Conservation (phyloP, 2,797 vertebrate species). For the Bradypodion ventrale region DNA sequence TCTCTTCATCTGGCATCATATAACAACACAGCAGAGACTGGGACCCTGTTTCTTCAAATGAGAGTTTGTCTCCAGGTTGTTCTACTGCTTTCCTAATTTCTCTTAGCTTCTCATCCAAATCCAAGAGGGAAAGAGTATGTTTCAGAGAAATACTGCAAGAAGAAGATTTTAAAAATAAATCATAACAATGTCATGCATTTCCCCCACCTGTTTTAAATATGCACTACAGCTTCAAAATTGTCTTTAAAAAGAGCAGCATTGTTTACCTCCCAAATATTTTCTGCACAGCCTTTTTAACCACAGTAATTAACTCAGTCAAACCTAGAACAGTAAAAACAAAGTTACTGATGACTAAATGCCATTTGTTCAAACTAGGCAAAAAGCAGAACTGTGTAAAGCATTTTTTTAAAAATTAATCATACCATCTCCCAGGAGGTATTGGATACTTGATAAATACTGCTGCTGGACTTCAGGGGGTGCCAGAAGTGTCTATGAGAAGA, state of each 20-base stretch:
- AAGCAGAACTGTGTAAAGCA: background rate
- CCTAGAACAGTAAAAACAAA: slow-evolving; percentile 75
- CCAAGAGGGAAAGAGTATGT: slow-evolving; percentile 89
- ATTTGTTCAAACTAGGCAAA: slow-evolving; percentile 23
- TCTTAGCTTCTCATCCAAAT: slow-evolving; percentile 88
- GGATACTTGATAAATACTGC: slow-evolving; percentile 97
- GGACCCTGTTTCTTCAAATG: slow-evolving; percentile 55
- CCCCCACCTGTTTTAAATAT: background rate
- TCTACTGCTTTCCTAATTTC: slow-evolving; percentile 88
- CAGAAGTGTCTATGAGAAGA: slow-evolving; percentile 77
- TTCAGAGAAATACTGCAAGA: slow-evolving; percentile 89
- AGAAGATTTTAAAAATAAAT: slow-evolving; percentile 19
- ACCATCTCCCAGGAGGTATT: slow-evolving; percentile 96
- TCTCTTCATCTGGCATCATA: slow-evolving; percentile 94
- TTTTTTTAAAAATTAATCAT: slow-evolving; percentile 43
- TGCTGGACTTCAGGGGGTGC: slow-evolving; percentile 96
- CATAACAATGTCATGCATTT: background rate
- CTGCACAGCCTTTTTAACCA: slow-evolving; percentile 92
- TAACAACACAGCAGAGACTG: slow-evolving; percentile 84
- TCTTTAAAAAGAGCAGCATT: slow-evolving; percentile 16
- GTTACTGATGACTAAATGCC: slow-evolving; percentile 38
- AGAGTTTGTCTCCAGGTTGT: slow-evolving; percentile 58
- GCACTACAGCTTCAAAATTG: slow-evolving; percentile 24
- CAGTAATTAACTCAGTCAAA: slow-evolving; percentile 87
- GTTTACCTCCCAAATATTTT: slow-evolving; percentile 87